phyloP scores from a whole-genome alignment of 1,140 invertebrate species.

The Caenorhabditis elegans region WBcel235 BX284602.5:10549501-10550000 shows the following conservation, averaged over 20 bases:
- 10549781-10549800: too few species aligned
- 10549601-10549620: slow-evolving; percentile 1
- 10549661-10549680: not conserved
- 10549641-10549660: not conserved
- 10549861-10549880: not conserved
- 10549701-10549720: not conserved
- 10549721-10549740: not conserved
- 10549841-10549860: not conserved
- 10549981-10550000: too few species aligned
- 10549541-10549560: slow-evolving; percentile 11
- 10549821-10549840: too few species aligned
- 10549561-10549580: not conserved
- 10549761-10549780: too few species aligned
- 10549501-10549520: not conserved
- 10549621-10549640: not conserved
- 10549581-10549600: not conserved
- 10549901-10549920: not conserved
- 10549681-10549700: not conserved
- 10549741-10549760: too few species aligned
- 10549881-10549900: not conserved
- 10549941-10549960: too few species aligned
- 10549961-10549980: not conserved
- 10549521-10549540: not conserved
- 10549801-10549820: too few species aligned
- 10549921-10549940: too few species aligned